These are phyloP conservation scores for Diadophis punctatus DNA, from an alignment of 2,113 vertebrate genomes.

Conservation along the genomic window DNA sequence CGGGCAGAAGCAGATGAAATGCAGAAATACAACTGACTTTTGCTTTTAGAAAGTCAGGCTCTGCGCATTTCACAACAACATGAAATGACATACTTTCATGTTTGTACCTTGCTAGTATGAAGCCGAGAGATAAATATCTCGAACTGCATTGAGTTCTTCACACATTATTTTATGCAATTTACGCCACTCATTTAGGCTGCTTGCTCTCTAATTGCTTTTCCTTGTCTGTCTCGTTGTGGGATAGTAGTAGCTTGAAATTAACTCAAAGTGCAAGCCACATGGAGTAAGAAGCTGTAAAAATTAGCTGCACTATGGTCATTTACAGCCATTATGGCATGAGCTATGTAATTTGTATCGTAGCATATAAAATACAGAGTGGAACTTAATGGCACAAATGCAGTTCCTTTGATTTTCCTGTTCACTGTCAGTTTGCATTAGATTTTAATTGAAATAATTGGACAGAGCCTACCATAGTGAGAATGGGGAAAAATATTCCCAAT, in stretches of 20 bases:
- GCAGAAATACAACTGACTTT: background rate
- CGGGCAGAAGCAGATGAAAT: background rate
- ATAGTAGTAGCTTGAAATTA: constrained; percentile 58
- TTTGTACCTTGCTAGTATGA: constrained; percentile 18
- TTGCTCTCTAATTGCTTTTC: constrained; percentile 35
- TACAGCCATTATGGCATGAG: background rate
- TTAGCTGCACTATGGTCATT: constrained; percentile 31
- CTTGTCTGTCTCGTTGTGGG: constrained; percentile 41
- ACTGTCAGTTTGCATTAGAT: constrained; percentile 39
- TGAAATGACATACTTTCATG: constrained; percentile 29
- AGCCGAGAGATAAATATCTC: constrained; percentile 17
- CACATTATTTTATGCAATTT: background rate
- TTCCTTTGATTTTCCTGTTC: constrained; percentile 22
- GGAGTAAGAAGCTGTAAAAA: constrained; percentile 39
- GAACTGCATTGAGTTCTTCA: constrained; percentile 30
- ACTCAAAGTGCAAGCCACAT: constrained; percentile 36
- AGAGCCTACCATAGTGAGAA: constrained; percentile 35
- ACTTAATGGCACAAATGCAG: constrained; percentile 44
- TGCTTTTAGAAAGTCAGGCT: constrained; percentile 10
- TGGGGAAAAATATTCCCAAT: constrained; percentile 30
- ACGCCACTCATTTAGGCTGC: background rate
- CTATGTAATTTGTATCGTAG: constrained; percentile 7
- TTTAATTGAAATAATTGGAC: constrained; percentile 42
- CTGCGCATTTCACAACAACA: constrained; percentile 18
- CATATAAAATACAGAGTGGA: constrained; percentile 30